These are phyloP conservation scores for Oryctolagus cuniculus DNA, from an alignment of 2,113 vertebrate genomes.

Conservation along the genomic window DNA sequence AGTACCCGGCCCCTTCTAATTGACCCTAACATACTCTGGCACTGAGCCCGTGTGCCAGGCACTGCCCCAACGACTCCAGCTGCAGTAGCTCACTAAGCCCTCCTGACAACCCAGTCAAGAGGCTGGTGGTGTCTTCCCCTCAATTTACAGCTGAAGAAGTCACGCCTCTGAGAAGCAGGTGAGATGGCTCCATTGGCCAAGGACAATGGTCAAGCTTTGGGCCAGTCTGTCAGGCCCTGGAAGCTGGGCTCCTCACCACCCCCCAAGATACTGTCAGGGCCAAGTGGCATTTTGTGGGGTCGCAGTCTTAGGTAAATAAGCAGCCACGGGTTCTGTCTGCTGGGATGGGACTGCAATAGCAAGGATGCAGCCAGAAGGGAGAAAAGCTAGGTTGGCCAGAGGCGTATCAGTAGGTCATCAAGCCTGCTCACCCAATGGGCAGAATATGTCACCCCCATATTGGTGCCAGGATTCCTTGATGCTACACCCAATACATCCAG, in stretches of 20 bases:
- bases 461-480: not conserved
- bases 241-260: not conserved
- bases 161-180: not conserved
- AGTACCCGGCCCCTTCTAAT: not conserved
- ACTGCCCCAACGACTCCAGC: not conserved
- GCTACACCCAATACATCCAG: not conserved
- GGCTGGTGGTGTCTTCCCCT: not conserved
- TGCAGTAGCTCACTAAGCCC: not conserved
- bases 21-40: not conserved
- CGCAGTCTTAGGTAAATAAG: not conserved
- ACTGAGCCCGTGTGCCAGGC: not conserved
- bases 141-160: not conserved
- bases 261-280: not conserved
- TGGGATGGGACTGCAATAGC: not conserved
- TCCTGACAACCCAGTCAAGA: not conserved
- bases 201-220: not conserved
- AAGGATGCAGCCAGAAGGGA: conserved; percentile 8
- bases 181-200: not conserved
- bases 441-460: not conserved
- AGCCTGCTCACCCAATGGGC: not conserved
- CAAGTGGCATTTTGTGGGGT: not conserved
- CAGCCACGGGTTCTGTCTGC: not conserved
- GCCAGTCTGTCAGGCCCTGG: not conserved
- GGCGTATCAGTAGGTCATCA: not conserved
- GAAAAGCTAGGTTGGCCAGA: not conserved